Base-by-base conservation (phyloP, 2,888 invertebrate genomes). In the Elaeidobius kamerunicus region DNA sequence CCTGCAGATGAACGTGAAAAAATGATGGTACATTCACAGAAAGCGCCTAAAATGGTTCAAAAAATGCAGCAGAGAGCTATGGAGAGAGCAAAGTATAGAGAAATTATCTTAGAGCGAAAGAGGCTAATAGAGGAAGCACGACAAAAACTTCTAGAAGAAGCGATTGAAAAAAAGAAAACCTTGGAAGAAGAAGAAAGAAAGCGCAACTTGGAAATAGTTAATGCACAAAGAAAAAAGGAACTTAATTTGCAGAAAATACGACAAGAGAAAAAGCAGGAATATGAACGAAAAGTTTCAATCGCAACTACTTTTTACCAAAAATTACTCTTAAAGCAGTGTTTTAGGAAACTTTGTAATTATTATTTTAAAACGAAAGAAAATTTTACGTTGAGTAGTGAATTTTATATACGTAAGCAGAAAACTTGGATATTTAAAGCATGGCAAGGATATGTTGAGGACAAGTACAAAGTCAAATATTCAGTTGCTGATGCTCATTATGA, bases 11-110 rank as follows among this genome's bases (percentile, higher is more conserved):
- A 78, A 70, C 75, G 60, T 16, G 57, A 67, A 36, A 56, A 62
- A 55, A 65, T 71, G 47, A 61, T 76, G 43, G 65, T 78, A 38
- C 74, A 75, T 60, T 77, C 78, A 56, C 70, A 77, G 53, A 79
- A 78, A 71, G 80, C 82, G 28, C 87, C 88, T 2, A 82, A 81
- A 66, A 83, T 88, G 66, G 67, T 88, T 36, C 78, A 81, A 67
- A 78, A 84, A 67, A 86, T 88, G 85, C 85, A 88, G 64, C 81
- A 83, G 50, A 77, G 86, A 54, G 86, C 87, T 0, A 69, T 82
- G 32, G 83, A 84, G 59, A 75, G 88, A 30, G 82, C 73, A 32
- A 65, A 73, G 58, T 70, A 73, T 28, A 67, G 71, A 49, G 65
- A 69, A 46, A 63, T 74, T 5, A 75, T 76, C 58, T 68, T 77